Evolutionary conservation across 2,113 vertebrate species (phyloP), one percentile per base, ranked within the genome.

Genomic region (Saguinus midas): DNA sequence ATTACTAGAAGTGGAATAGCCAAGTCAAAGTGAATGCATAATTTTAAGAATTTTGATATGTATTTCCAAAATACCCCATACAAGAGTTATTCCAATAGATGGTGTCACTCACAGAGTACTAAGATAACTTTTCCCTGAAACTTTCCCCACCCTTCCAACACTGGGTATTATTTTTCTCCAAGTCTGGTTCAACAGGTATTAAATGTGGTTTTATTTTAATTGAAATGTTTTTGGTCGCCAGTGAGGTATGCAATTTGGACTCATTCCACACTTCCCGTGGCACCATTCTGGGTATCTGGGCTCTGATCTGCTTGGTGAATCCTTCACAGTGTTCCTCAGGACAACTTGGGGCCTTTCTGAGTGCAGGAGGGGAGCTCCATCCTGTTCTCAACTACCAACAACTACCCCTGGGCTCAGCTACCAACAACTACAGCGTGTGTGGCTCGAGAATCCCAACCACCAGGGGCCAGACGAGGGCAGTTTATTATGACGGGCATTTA

Each of bases 391-490:
- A 21, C 40, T 37, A n/a, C 52, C 6, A 21, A 61, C 27, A 12
- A 10, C n/a, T 8, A 6, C 8, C n/a, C 35, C 35, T 27, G 37
- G 55, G 52, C 61, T 72, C 61, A 27, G 27, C 50, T 37, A n/a
- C 52, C 6, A 21, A 61, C 27, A 12, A 10, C n/a, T 8, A 6
- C 8, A 64, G 18, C 8, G 13, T 13, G 10, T 12, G 11, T 58
- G 50, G 8, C 52, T n/a, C 0, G 0, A 45, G 52, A 73, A 57
- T 23, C 61, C 12, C 35, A 43, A n/a, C 25, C 6, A 6, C 1
- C 18, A 66, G 4, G 11, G 9, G 72, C 55, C 10, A 17, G 10
- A 9, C 16, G 2, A 58, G 48, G 1, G 37, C 6, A 64, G 21
- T 48, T 43, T 72, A 23, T 89, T 58, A 70, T 11, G 66, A 35